These are phyloP conservation scores for Microplitis demolitor DNA, from an alignment of 1,140 invertebrate species.

Conservation along the genomic window DNA sequence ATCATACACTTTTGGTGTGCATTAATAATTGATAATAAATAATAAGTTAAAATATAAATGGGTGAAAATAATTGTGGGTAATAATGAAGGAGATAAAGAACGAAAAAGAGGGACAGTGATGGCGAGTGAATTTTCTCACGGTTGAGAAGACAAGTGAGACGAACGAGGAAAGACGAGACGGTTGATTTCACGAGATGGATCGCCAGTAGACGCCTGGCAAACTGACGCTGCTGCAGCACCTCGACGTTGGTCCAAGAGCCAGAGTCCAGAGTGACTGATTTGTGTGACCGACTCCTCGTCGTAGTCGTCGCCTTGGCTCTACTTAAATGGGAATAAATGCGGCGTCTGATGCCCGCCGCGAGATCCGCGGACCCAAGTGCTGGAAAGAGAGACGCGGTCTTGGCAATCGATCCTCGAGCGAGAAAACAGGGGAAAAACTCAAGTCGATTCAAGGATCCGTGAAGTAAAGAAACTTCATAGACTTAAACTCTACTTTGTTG, in stretches of 20 bases:
- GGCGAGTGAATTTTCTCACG: slow-evolving; percentile 15
- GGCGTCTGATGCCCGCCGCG: slow-evolving; percentile 15
- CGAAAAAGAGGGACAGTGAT: not conserved
- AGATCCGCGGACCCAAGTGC: not conserved
- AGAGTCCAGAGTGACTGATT: slow-evolving; percentile 42
- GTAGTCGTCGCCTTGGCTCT: slow-evolving; percentile 50
- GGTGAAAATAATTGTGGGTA: not conserved
- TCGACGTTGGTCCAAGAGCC: too few relatives aligned
- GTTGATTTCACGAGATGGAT: slow-evolving; percentile 28
- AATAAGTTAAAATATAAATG: too few relatives aligned
- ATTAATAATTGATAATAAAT: too few relatives aligned
- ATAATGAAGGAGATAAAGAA: not conserved
- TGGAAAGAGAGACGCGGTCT: not conserved
- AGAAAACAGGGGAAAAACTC: slow-evolving; percentile 3
- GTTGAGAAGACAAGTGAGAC: not conserved
- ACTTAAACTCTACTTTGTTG: too few relatives aligned
- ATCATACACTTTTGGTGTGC: too few relatives aligned
- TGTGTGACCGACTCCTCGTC: slow-evolving; percentile 48
- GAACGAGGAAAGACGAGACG: not conserved
- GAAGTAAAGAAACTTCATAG: not conserved
- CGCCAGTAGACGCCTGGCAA: slow-evolving; percentile 5
- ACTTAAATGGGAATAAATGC: slow-evolving; percentile 55
- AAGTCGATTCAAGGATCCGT: slow-evolving; percentile 3
- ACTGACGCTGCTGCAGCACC: not conserved
- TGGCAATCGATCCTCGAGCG: not conserved